Conservation (phyloP, 2,113 vertebrate species). For the Hypomesus transpacificus region DNA sequence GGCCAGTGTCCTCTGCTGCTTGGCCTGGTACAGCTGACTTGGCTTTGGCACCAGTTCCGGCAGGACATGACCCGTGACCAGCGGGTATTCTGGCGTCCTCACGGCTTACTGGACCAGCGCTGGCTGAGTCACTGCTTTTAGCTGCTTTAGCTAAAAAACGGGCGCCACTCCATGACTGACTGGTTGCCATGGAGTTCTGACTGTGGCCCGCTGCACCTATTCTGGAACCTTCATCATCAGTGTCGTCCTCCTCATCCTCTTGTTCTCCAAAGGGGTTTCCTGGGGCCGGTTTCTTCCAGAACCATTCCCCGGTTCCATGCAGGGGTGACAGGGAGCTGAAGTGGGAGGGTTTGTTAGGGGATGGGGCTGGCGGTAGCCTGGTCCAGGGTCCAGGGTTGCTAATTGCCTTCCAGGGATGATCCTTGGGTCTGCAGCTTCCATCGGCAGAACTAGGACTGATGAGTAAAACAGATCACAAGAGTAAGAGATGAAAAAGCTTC, state of each 20-base stretch:
- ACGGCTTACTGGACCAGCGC: constrained; percentile 37
- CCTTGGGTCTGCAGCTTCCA: constrained; percentile 55
- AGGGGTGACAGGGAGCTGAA: constrained; percentile 28
- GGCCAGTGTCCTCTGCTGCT: background rate
- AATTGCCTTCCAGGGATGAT: constrained; percentile 86
- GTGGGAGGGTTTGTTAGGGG: constrained; percentile 27
- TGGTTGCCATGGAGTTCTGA: background rate
- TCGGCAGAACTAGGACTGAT: constrained; percentile 5
- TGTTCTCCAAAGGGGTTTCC: constrained; percentile 83
- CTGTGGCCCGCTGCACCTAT: background rate
- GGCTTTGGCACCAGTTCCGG: background rate
- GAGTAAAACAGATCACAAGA: background rate
- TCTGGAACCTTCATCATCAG: background rate
- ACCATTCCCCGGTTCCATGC: constrained; percentile 11
- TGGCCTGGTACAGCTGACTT: background rate
- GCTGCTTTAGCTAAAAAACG: background rate
- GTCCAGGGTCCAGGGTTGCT: constrained; percentile 82
- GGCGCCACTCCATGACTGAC: background rate
- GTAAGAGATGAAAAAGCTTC: no score
- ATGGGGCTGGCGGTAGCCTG: constrained; percentile 76
- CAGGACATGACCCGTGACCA: background rate
- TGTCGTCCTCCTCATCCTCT: constrained; percentile 33
- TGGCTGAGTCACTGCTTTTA: background rate
- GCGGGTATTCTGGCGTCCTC: constrained; percentile 64
- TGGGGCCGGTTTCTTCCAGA: constrained; percentile 30